Percentiles rank a stretch among this genome's conserved stretches.
Conservation (phyloP, 2,797 vertebrate genomes). For the Dallia pectoralis region DNA sequence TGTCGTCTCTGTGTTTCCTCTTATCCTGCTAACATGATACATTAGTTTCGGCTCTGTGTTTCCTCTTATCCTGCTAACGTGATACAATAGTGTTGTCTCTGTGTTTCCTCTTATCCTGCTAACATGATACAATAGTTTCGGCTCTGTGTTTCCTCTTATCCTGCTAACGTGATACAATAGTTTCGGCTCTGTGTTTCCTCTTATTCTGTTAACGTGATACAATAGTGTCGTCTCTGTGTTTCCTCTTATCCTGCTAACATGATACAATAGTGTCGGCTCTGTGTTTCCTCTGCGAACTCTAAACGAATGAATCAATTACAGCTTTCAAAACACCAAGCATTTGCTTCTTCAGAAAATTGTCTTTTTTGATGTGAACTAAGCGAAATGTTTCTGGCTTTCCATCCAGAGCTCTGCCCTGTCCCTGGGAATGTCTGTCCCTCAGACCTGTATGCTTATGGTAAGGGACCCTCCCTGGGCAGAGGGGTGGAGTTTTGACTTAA, state of each 20-base stretch:
- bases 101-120: not conserved
- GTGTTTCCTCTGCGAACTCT: constrained; percentile 65
- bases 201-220: constrained; percentile 38
- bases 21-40: too few relatives aligned
- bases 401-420: constrained; percentile 55
- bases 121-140: constrained; percentile 48
- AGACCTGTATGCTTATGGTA: constrained; percentile 46
- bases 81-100: too few relatives aligned
- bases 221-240: constrained; percentile 58
- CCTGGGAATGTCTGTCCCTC: constrained; percentile 60
- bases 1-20: too few relatives aligned
- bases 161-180: too few relatives aligned
- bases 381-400: constrained; percentile 53
- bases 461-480: constrained; percentile 63
- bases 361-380: constrained; percentile 68
- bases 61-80: too few relatives aligned
- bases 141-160: constrained; percentile 66
- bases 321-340: constrained; percentile 60
- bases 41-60: too few relatives aligned
- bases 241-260: constrained; percentile 66
- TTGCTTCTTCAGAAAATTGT: constrained; percentile 56
- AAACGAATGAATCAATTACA: constrained; percentile 64
- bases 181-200: constrained; percentile 10
- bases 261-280: constrained; percentile 57
- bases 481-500: constrained; percentile 28